phyloP scores from a whole-genome alignment of 2,113 vertebrate species.

The Romanogobio albipinnatus region DNA sequence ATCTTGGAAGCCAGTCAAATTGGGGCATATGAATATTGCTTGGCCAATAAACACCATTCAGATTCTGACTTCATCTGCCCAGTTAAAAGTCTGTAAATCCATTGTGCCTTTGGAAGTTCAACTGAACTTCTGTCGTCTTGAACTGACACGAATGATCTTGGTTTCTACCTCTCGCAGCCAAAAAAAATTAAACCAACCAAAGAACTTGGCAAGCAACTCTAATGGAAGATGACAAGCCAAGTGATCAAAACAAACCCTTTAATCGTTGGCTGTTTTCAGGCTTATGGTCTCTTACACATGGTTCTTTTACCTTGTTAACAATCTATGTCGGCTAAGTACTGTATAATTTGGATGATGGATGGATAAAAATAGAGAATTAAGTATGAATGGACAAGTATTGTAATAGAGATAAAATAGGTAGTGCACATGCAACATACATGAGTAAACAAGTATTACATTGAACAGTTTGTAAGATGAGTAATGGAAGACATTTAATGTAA shows the following conservation, averaged over 20 bases:
- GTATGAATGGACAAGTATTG: background rate
- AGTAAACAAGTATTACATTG: background rate
- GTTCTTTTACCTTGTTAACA: slow-evolving; percentile 25
- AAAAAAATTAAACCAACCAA: slow-evolving; percentile 24
- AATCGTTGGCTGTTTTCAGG: slow-evolving; percentile 10
- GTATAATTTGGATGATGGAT: background rate
- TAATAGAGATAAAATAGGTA: background rate
- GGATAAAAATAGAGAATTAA: background rate
- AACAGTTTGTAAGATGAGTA: background rate
- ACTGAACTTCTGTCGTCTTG: background rate
- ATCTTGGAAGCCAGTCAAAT: slow-evolving; percentile 24
- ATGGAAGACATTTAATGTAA: background rate
- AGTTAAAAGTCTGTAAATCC: slow-evolving; percentile 25
- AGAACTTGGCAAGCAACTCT: slow-evolving; percentile 3
- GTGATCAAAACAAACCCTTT: slow-evolving; percentile 26
- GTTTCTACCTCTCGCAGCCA: slow-evolving; percentile 10
- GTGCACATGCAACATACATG: background rate
- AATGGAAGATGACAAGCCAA: slow-evolving; percentile 7
- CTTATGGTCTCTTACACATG: slow-evolving; percentile 8
- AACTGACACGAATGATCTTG: slow-evolving; percentile 25
- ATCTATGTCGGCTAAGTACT: background rate
- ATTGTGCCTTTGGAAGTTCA: slow-evolving; percentile 33
- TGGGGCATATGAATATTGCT: background rate
- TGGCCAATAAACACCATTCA: background rate
- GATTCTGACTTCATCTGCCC: slow-evolving; percentile 14